Evolutionary conservation across 2,113 vertebrate species (phyloP), one percentile per base, ranked within the genome.

Genomic region (Sitta europaea): DNA sequence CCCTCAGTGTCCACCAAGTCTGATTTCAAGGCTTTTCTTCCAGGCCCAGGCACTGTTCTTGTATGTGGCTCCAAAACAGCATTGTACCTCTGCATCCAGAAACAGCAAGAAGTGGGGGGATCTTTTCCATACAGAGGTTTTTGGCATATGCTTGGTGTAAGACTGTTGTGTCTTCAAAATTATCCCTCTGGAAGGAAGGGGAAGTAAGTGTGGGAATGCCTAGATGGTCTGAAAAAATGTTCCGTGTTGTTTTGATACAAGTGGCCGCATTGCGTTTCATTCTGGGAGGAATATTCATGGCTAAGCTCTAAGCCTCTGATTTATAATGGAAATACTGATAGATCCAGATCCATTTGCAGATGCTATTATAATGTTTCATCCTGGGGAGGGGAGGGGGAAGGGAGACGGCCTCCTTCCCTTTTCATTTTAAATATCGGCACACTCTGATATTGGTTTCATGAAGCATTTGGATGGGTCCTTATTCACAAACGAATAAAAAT

Each of bases 401-500:
- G 77, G 94, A 88, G 83, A 65, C 72, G 20, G 82, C 61, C 73
- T 97, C 92, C 87, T 95, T 96, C 92, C 91, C 86, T 83, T 92
- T 94, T 93, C 87, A 94, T 93, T 89, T 95, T 96, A 93, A 96
- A 96, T 97, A 97, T 98, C 95, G 67, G 96, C 94, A 96, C 97
- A 94, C 96, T 98, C 97, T 96, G 97, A 95, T 95, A 96, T 53
- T 94, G 96, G 97, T 98, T 98, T 98, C 98, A 98, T 96, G 97
- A 98, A 97, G 95, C 98, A 97, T 98, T 98, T 98, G 98, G 98
- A 98, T 97, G 96, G 97, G 97, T 92, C 97, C 96, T 97, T 98
- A 97, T 97, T 97, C 97, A 97, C 98, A 98, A 98, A 98, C 98
- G 98, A 98, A 98, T 98, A 98, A 98, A 98, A 98, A 98, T 98